These are phyloP conservation scores for Gambusia yucatana DNA, from an alignment of 2,797 vertebrate genomes.

Conservation along the genomic window DNA sequence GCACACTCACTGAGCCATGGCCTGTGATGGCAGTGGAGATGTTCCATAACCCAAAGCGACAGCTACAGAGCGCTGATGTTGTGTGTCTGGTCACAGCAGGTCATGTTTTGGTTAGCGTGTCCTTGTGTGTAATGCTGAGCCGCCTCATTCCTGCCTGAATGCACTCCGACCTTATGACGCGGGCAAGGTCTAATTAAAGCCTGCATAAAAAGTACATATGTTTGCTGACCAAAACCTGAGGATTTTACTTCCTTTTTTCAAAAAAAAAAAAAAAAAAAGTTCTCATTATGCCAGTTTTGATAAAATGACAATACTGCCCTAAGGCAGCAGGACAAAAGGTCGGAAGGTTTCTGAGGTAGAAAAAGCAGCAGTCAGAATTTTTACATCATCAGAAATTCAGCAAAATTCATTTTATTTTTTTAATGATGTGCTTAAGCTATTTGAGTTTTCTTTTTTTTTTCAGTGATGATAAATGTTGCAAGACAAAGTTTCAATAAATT, in stretches of 20 bases:
- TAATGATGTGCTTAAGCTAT: neutral
- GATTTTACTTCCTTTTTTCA: neutral
- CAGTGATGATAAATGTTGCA: neutral
- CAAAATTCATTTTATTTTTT: neutral
- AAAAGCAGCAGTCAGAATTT: neutral
- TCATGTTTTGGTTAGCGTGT: conserved; percentile 22
- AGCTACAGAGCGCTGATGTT: neutral
- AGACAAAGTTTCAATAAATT: neutral
- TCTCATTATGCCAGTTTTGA: neutral
- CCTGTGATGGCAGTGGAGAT: conserved; percentile 3
- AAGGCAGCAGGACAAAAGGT: neutral
- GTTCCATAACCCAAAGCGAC: conserved; percentile 18
- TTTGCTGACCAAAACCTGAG: neutral
- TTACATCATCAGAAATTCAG: neutral
- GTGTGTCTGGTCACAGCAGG: conserved; percentile 17
- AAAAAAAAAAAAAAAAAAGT: neutral
- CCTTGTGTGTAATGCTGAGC: conserved; percentile 5
- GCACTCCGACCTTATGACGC: conserved; percentile 4
- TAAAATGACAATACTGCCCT: neutral
- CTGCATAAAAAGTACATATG: neutral
- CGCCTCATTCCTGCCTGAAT: neutral
- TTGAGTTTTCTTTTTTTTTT: neutral
- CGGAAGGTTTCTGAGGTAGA: neutral
- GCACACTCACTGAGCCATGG: neutral
- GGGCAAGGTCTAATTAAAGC: neutral